phyloP scores from a whole-genome alignment of 2,113 vertebrate genomes.

The human (Homo sapiens) region DNA sequence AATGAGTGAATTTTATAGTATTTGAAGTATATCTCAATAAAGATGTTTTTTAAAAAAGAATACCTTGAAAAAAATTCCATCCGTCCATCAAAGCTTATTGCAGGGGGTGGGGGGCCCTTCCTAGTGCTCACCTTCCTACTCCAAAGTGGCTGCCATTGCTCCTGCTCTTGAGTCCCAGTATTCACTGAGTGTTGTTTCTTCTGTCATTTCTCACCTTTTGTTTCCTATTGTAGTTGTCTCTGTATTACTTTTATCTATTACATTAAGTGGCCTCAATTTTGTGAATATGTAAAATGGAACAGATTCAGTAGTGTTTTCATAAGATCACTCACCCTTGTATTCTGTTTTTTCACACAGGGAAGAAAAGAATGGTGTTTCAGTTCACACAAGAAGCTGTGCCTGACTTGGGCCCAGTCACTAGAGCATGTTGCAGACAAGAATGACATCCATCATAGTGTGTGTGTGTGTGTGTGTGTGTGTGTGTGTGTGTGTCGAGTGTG shows the following conservation, averaged over 20 bases:
- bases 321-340: neutral
- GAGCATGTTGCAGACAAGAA: fast-evolving
- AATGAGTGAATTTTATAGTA: neutral
- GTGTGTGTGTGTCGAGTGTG: fast-evolving
- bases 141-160: neutral
- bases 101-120: neutral
- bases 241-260: neutral
- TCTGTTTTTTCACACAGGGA: neutral
- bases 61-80: neutral
- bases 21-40: neutral
- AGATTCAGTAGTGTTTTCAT: neutral
- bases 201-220: neutral
- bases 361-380: neutral
- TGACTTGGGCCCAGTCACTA: fast-evolving
- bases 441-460: fast-evolving
- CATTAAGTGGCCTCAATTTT: neutral
- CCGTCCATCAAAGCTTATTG: neutral
- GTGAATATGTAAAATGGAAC: neutral
- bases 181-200: neutral
- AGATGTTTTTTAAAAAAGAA: neutral
- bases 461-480: fast-evolving
- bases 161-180: neutral
- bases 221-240: neutral
- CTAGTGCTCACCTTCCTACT: neutral
- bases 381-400: neutral